Base-by-base conservation (phyloP, 2,888 invertebrate genomes). In the Mesodorylaimus sp. region DNA sequence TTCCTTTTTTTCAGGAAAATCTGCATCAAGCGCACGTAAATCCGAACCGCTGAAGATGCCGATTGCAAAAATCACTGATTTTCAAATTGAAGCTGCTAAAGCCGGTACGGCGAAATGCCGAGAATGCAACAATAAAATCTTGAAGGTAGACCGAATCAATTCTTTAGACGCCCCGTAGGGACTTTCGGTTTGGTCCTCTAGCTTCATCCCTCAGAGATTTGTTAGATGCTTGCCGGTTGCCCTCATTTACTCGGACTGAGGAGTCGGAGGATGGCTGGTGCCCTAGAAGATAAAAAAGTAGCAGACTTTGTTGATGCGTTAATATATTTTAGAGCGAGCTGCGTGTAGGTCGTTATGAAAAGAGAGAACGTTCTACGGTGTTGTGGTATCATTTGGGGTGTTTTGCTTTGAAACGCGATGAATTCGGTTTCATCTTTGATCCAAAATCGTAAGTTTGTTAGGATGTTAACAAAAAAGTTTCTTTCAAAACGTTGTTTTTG, bases 311-410 rank as follows among this genome's bases (percentile, higher is more conserved):
- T n/a, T n/a, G n/a, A n/a, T n/a, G n/a, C n/a, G n/a, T n/a, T n/a
- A 13, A 32, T 13, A 13, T 32, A 32, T 32, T n/a, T n/a, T 25
- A 45, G 45, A 26, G 24, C 13, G 45, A 13, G 7, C n/a, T 45
- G 3, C 45, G 45, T 3, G n/a, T 45, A 5, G 23, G 25, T 23
- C 25, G 21, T 25, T 5, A n/a, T n/a, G n/a, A n/a, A n/a, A n/a
- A n/a, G n/a, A n/a, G n/a, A n/a, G n/a, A n/a, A n/a, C n/a, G n/a
- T n/a, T n/a, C n/a, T n/a, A n/a, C n/a, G n/a, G n/a, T n/a, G n/a
- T n/a, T n/a, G 16, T 93, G 91, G 91, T 80, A 91, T 67, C 93
- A 93, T 69, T 68, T 87, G 2, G 80, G 82, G 52, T 93, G 93
- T 65, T 93, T 93, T 71, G 79, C 77, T 0, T 78, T 83, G 61